These are phyloP conservation scores for Rhamnusium bicolor DNA, from an alignment of 2,888 invertebrate genomes.

Conservation along the genomic window DNA sequence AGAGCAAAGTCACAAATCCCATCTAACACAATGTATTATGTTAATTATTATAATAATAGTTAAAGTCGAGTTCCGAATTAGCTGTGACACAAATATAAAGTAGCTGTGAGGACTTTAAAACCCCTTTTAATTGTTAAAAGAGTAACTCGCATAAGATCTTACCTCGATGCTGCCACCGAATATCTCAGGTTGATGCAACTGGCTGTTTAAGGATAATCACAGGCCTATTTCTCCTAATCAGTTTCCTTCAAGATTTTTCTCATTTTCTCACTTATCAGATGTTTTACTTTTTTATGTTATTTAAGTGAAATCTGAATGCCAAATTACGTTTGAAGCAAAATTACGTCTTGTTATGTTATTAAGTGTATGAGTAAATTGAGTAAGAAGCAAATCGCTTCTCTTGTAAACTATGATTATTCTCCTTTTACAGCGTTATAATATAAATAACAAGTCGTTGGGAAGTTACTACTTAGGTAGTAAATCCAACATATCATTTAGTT, in stretches of 20 bases:
- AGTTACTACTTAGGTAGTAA: background rate
- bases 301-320: background rate
- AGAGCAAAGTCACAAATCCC: too few species aligned
- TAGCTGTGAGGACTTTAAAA: background rate
- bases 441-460: background rate
- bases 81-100: too few species aligned
- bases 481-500: background rate
- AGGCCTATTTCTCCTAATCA: background rate
- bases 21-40: too few species aligned
- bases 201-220: background rate
- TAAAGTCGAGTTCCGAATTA: too few species aligned
- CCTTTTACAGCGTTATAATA: background rate
- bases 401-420: background rate
- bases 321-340: background rate
- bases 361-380: background rate
- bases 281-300: background rate
- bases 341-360: background rate
- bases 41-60: too few species aligned
- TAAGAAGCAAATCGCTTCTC: background rate
- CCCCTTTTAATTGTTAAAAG: background rate
- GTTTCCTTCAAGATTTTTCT: background rate
- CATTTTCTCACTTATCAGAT: slow-evolving; percentile 7
- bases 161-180: background rate
- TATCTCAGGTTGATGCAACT: background rate
- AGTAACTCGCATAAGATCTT: background rate